Percentiles rank a stretch among this genome's conserved stretches.
phyloP scores from a whole-genome alignment of 92 coral and sea anemone genomes.

The Siderastrea radians region DNA sequence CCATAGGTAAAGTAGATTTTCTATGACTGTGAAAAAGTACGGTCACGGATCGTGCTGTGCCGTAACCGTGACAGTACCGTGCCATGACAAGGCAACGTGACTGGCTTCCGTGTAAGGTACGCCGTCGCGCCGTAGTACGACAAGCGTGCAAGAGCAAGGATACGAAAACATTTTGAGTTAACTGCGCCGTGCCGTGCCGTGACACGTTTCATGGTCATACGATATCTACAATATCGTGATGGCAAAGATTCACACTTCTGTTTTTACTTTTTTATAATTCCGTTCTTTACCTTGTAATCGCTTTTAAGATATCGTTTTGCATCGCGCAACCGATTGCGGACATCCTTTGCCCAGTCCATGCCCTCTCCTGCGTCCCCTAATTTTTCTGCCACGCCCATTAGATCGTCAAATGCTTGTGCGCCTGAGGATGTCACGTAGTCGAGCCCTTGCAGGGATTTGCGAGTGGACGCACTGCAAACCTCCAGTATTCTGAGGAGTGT shows the following conservation, averaged over 20 bases:
- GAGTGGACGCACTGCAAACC: slow-evolving; percentile 45
- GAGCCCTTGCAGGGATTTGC: slow-evolving; percentile 58
- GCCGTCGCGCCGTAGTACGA: too few species aligned
- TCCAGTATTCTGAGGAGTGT: slow-evolving; percentile 13
- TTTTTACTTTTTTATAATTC: background rate
- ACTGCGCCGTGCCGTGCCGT: too few species aligned
- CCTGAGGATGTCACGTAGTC: slow-evolving; percentile 50
- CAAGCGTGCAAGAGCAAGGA: too few species aligned
- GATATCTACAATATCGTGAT: background rate
- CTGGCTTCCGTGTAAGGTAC: too few species aligned
- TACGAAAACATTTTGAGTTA: too few species aligned
- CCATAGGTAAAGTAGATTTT: too few species aligned
- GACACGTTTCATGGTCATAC: too few species aligned
- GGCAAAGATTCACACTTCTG: background rate
- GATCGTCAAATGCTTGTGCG: slow-evolving; percentile 57
- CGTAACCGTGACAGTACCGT: too few species aligned
- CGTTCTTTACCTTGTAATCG: slow-evolving; percentile 40
- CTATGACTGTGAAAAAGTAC: too few species aligned
- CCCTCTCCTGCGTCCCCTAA: slow-evolving; percentile 46
- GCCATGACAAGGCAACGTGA: too few species aligned
- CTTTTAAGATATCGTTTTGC: background rate
- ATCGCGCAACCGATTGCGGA: slow-evolving; percentile 15
- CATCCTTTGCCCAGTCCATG: slow-evolving; percentile 51
- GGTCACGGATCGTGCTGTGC: too few species aligned
- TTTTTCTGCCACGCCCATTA: slow-evolving; percentile 29